phyloP scores from a whole-genome alignment of 1,140 invertebrate species.

The Drosophila leontia region DNA sequence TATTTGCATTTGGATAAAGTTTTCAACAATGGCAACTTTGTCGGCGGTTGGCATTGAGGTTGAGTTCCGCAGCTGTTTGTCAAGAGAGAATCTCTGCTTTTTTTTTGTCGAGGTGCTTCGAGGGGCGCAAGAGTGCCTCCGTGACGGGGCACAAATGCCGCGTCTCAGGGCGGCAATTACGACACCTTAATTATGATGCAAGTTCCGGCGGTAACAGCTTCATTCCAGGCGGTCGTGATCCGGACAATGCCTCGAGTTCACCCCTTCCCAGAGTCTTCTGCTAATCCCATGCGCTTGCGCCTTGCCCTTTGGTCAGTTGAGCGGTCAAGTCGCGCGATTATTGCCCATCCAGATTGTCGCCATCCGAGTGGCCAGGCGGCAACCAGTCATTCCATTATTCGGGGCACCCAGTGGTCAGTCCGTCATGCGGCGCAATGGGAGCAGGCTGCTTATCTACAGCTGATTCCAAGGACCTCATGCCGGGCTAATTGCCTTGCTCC shows the following conservation, averaged over 20 bases:
- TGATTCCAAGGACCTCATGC: slow-evolving; percentile 42
- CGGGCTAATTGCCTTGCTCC: slow-evolving; percentile 34
- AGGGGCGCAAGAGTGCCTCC: slow-evolving; percentile 24
- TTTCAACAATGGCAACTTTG: slow-evolving; percentile 50
- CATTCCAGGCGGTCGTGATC: slow-evolving; percentile 73
- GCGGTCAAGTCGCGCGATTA: slow-evolving; percentile 54
- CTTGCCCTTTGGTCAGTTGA: slow-evolving; percentile 66
- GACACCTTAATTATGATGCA: slow-evolving; percentile 58
- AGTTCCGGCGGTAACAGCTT: slow-evolving; percentile 63
- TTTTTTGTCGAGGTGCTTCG: neutral
- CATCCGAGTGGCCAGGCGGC: neutral
- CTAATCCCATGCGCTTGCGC: slow-evolving; percentile 65
- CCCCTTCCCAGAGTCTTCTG: neutral
- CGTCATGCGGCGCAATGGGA: slow-evolving; percentile 34
- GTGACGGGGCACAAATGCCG: slow-evolving; percentile 67
- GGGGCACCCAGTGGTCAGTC: slow-evolving; percentile 72
- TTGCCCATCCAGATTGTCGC: slow-evolving; percentile 27
- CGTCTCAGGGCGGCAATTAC: slow-evolving; percentile 71
- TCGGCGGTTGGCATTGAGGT: slow-evolving; percentile 51
- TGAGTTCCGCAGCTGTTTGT: slow-evolving; percentile 34
- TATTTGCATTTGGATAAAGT: too few relatives aligned
- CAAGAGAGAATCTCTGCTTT: too few relatives aligned
- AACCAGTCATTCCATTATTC: neutral
- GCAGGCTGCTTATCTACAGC: slow-evolving; percentile 55
- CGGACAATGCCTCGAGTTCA: slow-evolving; percentile 41